Base-by-base conservation (phyloP, 2,888 invertebrate species). In the Siphlonurus alternatus region DNA sequence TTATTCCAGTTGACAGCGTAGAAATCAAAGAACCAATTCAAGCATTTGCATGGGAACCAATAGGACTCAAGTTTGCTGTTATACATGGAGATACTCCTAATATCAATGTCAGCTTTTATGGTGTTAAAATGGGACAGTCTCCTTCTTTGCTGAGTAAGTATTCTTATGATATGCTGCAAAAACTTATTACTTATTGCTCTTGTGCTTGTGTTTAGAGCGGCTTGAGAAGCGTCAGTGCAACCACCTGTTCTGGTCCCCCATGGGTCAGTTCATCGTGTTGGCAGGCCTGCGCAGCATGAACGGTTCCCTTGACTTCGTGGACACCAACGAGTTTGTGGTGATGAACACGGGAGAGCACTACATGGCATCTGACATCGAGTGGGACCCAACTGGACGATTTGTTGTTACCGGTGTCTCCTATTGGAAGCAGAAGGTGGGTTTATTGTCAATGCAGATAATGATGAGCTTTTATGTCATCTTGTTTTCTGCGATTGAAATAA, bases 321-420 rank as follows among this genome's bases (percentile, higher is more conserved):
- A 98, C 73, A 92, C 95, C 0, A 88, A 90, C 71, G 97, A 98
- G 74, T 96, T 95, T 75, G 87, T 93, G 3, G 84, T 93, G n/a
- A 95, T 95, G 89, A 89, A 90, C 72, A 86, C 89, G 15, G 88
- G 89, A 0, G 96, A 96, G 75, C 97, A 98, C 77, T 96, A 92
- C 76, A 88, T 90, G 72, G 86, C 87, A 74, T 93, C 95, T 0
- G 94, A 97, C 74, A 93, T 98, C 1, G 97, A 97, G 75, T 99
- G 99, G 99, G 99, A 99, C 77, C 98, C 99, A 1, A 99, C 98
- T 2, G 99, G 99, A 1, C 85, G 99, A 67, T 99, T 93, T 73
- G 93, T 99, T 18, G 90, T 92, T 63, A 95, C 97, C 0, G 93
- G 89, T 1, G 95, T 97, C 20, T 95, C 95, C 1, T 89, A 89